Evolutionary conservation across 1,140 invertebrate genomes (phyloP).

Genomic region (Homalodisca vitripennis): DNA sequence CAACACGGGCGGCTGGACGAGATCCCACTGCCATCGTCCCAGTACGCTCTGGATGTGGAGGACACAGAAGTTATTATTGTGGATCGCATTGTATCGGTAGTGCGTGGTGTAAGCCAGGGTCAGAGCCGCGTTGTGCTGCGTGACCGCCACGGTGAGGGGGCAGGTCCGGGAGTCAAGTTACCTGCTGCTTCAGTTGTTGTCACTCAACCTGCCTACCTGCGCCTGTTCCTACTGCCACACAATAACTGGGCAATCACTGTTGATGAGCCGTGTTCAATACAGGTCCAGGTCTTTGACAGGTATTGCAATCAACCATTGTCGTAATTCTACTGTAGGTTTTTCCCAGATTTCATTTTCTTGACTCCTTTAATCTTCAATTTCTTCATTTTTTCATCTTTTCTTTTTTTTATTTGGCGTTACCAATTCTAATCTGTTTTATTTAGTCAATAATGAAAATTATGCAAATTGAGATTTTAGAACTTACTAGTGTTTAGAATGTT

Average conservation of each 20-base stretch:
- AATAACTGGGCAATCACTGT: slow-evolving; percentile 71
- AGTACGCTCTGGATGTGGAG: slow-evolving; percentile 74
- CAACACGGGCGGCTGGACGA: slow-evolving; percentile 61
- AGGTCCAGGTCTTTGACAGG: slow-evolving; percentile 72
- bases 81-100: slow-evolving; percentile 44
- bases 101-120: slow-evolving; percentile 60
- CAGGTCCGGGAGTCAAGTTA: slow-evolving; percentile 50
- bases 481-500: too few species aligned
- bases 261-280: slow-evolving; percentile 66
- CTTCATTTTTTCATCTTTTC: too few species aligned
- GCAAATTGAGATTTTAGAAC: too few species aligned
- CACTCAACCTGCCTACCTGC: slow-evolving; percentile 57
- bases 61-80: slow-evolving; percentile 59
- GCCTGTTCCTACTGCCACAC: slow-evolving; percentile 63
- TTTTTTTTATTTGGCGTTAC: too few species aligned
- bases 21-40: slow-evolving; percentile 65
- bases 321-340: too few species aligned
- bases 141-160: slow-evolving; percentile 56
- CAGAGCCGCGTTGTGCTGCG: slow-evolving; percentile 63
- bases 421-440: too few species aligned
- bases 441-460: too few species aligned
- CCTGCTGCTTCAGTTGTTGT: slow-evolving; percentile 59
- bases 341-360: too few species aligned
- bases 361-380: too few species aligned
- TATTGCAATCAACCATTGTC: too few species aligned